phyloP scores from a whole-genome alignment of 2,113 vertebrate genomes.

The Misgurnus anguillicaudatus region DNA sequence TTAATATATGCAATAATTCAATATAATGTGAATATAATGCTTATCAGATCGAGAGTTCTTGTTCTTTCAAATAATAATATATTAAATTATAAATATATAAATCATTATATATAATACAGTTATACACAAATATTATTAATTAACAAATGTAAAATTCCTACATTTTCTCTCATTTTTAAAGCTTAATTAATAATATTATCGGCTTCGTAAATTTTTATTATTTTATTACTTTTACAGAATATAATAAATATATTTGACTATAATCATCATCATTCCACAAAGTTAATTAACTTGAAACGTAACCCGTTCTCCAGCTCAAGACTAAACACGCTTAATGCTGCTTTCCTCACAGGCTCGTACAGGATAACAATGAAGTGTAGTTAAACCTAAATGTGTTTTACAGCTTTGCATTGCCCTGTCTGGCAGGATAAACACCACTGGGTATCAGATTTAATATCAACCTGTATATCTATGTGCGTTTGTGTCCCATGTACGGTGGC shows the following conservation, averaged over 20 bases:
- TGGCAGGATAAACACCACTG: conserved; percentile 56
- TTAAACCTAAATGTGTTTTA: conserved; percentile 54
- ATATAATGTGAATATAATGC: no score
- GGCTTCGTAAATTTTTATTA: no score
- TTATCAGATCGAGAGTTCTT: no score
- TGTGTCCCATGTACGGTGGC: conserved; percentile 43
- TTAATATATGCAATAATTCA: no score
- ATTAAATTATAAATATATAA: no score
- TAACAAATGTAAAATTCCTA: no score
- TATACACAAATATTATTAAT: no score
- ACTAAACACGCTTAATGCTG: conserved; percentile 21
- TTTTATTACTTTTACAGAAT: no score
- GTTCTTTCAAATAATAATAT: no score
- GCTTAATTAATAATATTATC: no score
- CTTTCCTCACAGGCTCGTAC: conserved; percentile 21
- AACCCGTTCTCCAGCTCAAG: not conserved
- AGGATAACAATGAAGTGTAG: conserved; percentile 33
- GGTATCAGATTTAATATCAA: conserved; percentile 68
- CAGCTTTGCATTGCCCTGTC: conserved; percentile 48
- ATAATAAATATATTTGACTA: not conserved
- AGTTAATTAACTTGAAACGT: conserved; percentile 36
- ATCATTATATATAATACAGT: no score
- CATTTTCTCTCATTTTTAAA: no score
- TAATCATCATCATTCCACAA: not conserved
- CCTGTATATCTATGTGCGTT: conserved; percentile 44